Conservation (phyloP, 2,113 vertebrate genomes). For the Felis catus region DNA sequence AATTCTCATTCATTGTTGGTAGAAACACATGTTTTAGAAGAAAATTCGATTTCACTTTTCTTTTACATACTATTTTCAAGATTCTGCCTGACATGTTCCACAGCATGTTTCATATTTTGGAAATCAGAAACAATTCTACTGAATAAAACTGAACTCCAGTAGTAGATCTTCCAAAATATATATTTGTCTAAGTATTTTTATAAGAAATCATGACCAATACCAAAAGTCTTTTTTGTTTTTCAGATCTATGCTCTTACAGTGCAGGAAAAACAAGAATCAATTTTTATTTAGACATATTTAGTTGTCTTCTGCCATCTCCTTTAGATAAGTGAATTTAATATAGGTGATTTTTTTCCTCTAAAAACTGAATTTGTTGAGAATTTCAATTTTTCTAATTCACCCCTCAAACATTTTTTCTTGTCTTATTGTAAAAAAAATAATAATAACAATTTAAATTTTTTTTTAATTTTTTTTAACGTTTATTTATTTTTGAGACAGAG, state of each 20-base stretch:
- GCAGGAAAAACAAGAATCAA: background rate
- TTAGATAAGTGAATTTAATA: background rate
- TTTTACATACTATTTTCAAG: background rate
- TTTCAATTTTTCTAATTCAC: background rate
- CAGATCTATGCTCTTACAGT: background rate
- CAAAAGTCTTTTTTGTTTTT: background rate
- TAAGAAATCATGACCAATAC: background rate
- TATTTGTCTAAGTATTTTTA: background rate
- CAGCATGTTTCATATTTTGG: background rate
- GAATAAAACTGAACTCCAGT: background rate
- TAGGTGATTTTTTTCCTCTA: background rate
- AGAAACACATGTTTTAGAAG: background rate
- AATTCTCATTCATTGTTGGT: background rate
- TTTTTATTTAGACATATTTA: background rate
- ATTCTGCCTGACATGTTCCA: background rate
- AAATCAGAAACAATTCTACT: background rate
- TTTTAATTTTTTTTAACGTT: no score
- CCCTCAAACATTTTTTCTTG: background rate
- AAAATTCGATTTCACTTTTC: background rate
- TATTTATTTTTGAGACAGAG: no score
- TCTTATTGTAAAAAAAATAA: background rate
- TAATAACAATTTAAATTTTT: background rate
- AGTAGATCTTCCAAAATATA: background rate
- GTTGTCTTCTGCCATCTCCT: background rate
- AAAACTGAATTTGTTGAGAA: background rate